Evolutionary conservation across 2,113 vertebrate species (phyloP).

Genomic region (Lamprotornis superbus): DNA sequence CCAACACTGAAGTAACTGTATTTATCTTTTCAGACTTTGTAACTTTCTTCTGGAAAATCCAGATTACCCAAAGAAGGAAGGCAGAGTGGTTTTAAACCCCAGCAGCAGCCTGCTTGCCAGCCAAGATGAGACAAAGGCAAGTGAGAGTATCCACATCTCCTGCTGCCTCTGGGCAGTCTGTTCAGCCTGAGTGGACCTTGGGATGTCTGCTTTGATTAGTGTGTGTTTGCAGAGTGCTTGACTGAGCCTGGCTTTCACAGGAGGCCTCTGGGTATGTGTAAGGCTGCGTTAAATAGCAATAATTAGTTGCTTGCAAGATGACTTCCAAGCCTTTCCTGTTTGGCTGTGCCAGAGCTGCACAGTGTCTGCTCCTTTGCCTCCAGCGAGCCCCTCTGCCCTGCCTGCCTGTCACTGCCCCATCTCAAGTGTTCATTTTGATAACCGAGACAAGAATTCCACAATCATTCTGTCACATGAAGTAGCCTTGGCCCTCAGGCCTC

Average conservation of each 20-base stretch:
- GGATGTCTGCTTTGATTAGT: neutral
- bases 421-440: neutral
- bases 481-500: neutral
- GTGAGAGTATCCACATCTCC: constrained; percentile 4
- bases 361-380: neutral
- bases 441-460: neutral
- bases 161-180: neutral
- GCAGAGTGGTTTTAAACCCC: constrained; percentile 78
- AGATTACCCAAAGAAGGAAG: constrained; percentile 88
- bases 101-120: constrained; percentile 91
- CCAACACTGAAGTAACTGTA: neutral
- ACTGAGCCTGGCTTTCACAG: neutral
- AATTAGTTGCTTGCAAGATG: neutral
- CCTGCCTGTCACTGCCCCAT: neutral
- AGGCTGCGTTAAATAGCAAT: neutral
- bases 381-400: neutral
- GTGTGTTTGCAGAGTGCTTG: neutral
- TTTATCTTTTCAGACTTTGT: constrained; percentile 85
- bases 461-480: neutral
- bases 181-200: neutral
- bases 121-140: constrained; percentile 81
- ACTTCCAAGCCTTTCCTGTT: neutral
- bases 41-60: constrained; percentile 95
- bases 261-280: neutral
- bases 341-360: neutral